Evolutionary conservation across 2,113 vertebrate genomes (phyloP).

Genomic region (Podarcis cretensis): DNA sequence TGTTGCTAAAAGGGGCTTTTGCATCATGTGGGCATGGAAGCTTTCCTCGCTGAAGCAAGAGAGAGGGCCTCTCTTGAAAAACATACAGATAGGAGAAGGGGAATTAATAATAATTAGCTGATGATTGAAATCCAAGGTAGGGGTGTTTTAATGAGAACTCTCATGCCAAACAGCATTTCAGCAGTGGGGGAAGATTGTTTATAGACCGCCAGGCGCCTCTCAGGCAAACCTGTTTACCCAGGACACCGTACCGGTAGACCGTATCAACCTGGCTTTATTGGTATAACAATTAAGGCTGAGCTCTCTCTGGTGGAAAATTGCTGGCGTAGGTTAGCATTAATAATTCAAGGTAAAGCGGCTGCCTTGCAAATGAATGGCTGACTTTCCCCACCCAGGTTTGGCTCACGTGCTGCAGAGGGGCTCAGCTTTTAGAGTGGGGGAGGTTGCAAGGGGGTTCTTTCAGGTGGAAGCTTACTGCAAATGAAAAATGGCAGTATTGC

Average conservation of each 20-base stretch:
- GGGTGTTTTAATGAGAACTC: slow-evolving; percentile 17
- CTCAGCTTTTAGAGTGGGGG: not conserved
- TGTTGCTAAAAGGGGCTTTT: slow-evolving; percentile 65
- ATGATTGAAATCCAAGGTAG: slow-evolving; percentile 30
- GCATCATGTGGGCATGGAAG: slow-evolving; percentile 66
- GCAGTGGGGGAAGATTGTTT: slow-evolving; percentile 11
- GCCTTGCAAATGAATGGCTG: not conserved
- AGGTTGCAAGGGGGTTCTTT: not conserved
- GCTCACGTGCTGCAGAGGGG: not conserved
- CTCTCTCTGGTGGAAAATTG: slow-evolving; percentile 33
- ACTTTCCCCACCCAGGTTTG: not conserved
- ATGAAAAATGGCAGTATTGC: too few relatives aligned
- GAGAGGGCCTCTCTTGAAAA: slow-evolving; percentile 20
- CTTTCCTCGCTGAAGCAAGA: slow-evolving; percentile 53
- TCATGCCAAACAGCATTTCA: not conserved
- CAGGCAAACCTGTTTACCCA: slow-evolving; percentile 8
- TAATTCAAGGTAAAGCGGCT: slow-evolving; percentile 25
- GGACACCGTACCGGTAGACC: not conserved
- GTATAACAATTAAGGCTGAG: slow-evolving; percentile 46
- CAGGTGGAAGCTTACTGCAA: not conserved
- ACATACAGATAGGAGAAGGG: slow-evolving; percentile 26
- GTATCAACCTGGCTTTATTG: slow-evolving; percentile 50
- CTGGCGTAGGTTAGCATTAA: slow-evolving; percentile 10
- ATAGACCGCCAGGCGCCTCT: not conserved
- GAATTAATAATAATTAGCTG: slow-evolving; percentile 50